Evolutionary conservation across 2,113 vertebrate genomes (phyloP).

Genomic region (Pseudonaja textilis): DNA sequence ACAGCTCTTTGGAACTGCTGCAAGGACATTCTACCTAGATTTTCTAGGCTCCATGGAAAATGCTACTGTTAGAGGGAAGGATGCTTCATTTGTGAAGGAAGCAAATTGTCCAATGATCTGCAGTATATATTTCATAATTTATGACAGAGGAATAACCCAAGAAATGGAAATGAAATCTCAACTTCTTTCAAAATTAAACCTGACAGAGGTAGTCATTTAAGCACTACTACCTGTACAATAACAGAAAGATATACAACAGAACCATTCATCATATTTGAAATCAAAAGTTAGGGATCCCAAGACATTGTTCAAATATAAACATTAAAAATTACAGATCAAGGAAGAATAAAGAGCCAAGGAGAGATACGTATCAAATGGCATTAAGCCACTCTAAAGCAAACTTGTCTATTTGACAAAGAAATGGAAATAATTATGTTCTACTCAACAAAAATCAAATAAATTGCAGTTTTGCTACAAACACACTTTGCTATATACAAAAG

Average conservation of each 20-base stretch:
- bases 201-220: background rate
- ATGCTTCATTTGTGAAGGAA: background rate
- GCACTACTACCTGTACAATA: background rate
- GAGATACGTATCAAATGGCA: conserved; percentile 47
- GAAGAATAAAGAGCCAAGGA: conserved; percentile 32
- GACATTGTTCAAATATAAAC: conserved; percentile 24
- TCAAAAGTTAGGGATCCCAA: conserved; percentile 24
- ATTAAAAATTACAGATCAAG: conserved; percentile 45
- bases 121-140: background rate
- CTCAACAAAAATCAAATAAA: background rate
- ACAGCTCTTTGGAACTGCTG: background rate
- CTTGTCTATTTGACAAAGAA: conserved; percentile 14
- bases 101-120: background rate
- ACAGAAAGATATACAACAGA: conserved; percentile 25
- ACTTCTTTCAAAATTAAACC: conserved; percentile 32
- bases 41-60: background rate
- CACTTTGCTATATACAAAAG: background rate
- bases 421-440: conserved; percentile 17
- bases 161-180: conserved; percentile 3
- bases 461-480: background rate
- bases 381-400: conserved; percentile 43
- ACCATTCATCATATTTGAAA: conserved; percentile 30
- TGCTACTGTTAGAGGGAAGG: background rate
- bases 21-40: background rate
- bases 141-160: background rate